Conservation (phyloP, 2,797 vertebrate genomes). For the Delichon dasypus region DNA sequence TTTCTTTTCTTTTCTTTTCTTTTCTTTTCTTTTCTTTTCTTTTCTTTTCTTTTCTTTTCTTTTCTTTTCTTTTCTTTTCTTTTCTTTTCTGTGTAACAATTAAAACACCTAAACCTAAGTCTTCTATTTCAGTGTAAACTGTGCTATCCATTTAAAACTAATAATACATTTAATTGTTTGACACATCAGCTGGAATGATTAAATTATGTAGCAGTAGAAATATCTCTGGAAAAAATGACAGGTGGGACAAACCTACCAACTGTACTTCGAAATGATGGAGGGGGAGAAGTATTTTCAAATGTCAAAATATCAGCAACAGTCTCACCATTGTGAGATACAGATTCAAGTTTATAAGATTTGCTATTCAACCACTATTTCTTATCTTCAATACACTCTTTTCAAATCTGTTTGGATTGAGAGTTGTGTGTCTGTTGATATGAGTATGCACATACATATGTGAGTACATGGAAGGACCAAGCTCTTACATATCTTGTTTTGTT, state of each 20-base stretch:
- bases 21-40: constrained; percentile 3
- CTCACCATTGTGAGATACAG: background rate
- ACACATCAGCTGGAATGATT: constrained; percentile 76
- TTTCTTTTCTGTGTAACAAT: constrained; percentile 32
- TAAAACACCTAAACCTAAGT: constrained; percentile 47
- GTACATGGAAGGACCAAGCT: fast-evolving
- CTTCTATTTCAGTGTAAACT: constrained; percentile 65
- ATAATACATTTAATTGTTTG: constrained; percentile 70
- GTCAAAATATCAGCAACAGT: constrained; percentile 38
- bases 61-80: background rate
- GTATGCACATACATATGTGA: background rate
- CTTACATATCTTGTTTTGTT: background rate
- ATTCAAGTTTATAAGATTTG: constrained; percentile 8
- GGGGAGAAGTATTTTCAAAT: constrained; percentile 47
- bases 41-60: no score
- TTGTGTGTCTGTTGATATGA: background rate
- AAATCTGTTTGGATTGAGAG: background rate
- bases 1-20: constrained; percentile 1
- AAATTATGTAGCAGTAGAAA: constrained; percentile 72
- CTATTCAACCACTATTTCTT: background rate
- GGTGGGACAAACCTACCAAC: constrained; percentile 68
- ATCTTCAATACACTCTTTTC: background rate
- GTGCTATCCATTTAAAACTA: constrained; percentile 63
- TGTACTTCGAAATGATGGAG: constrained; percentile 13
- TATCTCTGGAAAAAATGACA: constrained; percentile 68